Evolutionary conservation across 2,113 vertebrate genomes (phyloP), one percentile per base, ranked within the genome.

Genomic region (Dromas ardeola): DNA sequence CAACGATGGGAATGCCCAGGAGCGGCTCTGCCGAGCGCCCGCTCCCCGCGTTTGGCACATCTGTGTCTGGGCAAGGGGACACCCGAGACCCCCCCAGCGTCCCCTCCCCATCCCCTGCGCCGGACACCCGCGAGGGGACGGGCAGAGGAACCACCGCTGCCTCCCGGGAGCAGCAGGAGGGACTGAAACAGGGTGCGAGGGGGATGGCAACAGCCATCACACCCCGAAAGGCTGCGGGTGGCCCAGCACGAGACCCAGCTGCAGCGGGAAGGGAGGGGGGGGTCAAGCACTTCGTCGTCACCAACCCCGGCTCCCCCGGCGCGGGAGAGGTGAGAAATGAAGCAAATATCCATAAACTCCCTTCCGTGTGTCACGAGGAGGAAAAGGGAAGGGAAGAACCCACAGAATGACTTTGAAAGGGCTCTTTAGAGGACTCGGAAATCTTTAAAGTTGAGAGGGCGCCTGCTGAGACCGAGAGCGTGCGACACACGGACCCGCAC

Each of bases 21-120:
- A 73, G 95, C 83, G 42, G 96, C 95, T 94, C 92, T 59, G 42
- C 88, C 78, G 43, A 29, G 45, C 86, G 62, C 89, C 32, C 71
- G 58, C 94, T 45, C 76, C 87, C 93, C 61, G 45, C 42, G 62
- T 97, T 92, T 97, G 97, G 96, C 96, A 96, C 95, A 81, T 83
- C 94, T 87, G 94, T 82, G 87, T 95, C 50, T 3, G 30, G 36
- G 17, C 34, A 11, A 40, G 59, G 58, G 43, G 49, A 53, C 1
- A 7, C 36, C 55, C 14, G 4, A 71, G 81, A 42, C 18, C 29
- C 19, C 11, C 26, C 22, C 53, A 27, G 29, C 42, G 4, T 11
- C 55, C 55, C 73, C n/a, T 19, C 2, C 2, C 7, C 6, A 2
- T 10, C n/a, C 43, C 43, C 56, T 5, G 25, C 2, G 4, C 80